Evolutionary conservation across 2,113 vertebrate genomes (phyloP).

Genomic region (Labeo catla): DNA sequence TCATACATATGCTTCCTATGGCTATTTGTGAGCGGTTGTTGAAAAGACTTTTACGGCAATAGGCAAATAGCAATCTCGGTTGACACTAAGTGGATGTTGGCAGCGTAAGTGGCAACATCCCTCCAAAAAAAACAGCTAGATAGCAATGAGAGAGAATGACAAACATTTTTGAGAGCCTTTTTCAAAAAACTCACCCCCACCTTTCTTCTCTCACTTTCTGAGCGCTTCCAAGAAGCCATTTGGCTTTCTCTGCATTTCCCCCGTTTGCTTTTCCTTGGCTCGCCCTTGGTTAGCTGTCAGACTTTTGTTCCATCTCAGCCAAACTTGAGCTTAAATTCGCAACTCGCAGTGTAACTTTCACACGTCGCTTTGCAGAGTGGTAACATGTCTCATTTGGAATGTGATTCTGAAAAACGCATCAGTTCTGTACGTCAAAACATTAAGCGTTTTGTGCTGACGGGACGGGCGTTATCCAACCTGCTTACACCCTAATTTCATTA

Average conservation of each 20-base stretch:
- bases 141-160: neutral
- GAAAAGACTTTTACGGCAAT: slow-evolving; percentile 61
- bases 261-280: slow-evolving; percentile 8
- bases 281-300: neutral
- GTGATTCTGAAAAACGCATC: neutral
- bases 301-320: neutral
- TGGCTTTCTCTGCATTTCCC: neutral
- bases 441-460: neutral
- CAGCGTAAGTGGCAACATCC: slow-evolving; percentile 29
- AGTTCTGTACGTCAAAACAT: neutral
- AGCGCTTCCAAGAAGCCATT: slow-evolving; percentile 17
- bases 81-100: slow-evolving; percentile 54
- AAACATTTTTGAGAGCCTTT: slow-evolving; percentile 17
- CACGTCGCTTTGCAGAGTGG: neutral
- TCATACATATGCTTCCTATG: slow-evolving; percentile 19
- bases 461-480: slow-evolving; percentile 56
- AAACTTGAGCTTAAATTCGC: neutral
- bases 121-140: slow-evolving; percentile 2
- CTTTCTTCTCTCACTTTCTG: neutral
- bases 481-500: slow-evolving; percentile 75
- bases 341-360: neutral
- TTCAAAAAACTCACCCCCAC: neutral
- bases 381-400: neutral
- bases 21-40: slow-evolving; percentile 50
- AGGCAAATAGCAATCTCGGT: slow-evolving; percentile 49